Evolutionary conservation across 2,888 invertebrate species (phyloP).

Genomic region (Agrochola circellaris): DNA sequence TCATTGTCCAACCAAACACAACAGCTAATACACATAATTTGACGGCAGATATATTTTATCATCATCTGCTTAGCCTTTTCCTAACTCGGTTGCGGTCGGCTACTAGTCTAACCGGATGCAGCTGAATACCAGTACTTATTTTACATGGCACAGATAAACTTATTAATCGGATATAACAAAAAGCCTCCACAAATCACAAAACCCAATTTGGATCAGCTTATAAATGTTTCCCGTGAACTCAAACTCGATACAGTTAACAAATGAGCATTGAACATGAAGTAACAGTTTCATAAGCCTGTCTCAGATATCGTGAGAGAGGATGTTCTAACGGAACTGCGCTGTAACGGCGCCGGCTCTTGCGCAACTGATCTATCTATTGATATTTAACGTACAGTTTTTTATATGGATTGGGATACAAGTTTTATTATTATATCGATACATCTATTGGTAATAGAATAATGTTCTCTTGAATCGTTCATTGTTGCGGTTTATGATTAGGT

Average conservation of each 20-base stretch:
- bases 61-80: too few relatives aligned
- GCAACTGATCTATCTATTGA: constrained; percentile 58
- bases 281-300: constrained; percentile 59
- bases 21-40: too few relatives aligned
- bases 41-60: too few relatives aligned
- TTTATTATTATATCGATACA: neutral
- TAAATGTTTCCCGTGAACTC: constrained; percentile 15
- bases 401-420: constrained; percentile 11
- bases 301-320: constrained; percentile 65
- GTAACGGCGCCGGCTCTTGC: constrained; percentile 58
- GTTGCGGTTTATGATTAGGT: too few relatives aligned
- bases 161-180: neutral
- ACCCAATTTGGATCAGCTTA: neutral
- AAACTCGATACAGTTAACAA: constrained; percentile 47
- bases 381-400: constrained; percentile 31
- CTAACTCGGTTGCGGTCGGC: too few relatives aligned
- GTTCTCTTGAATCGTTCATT: too few relatives aligned
- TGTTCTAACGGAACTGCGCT: constrained; percentile 62
- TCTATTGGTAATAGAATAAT: too few relatives aligned
- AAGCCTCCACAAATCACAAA: neutral
- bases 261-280: constrained; percentile 50
- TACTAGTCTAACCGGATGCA: too few relatives aligned
- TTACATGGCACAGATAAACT: neutral
- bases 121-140: too few relatives aligned
- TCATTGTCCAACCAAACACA: too few relatives aligned